Evolutionary conservation across 2,888 invertebrate genomes (phyloP).

Genomic region (Agrochola litura): DNA sequence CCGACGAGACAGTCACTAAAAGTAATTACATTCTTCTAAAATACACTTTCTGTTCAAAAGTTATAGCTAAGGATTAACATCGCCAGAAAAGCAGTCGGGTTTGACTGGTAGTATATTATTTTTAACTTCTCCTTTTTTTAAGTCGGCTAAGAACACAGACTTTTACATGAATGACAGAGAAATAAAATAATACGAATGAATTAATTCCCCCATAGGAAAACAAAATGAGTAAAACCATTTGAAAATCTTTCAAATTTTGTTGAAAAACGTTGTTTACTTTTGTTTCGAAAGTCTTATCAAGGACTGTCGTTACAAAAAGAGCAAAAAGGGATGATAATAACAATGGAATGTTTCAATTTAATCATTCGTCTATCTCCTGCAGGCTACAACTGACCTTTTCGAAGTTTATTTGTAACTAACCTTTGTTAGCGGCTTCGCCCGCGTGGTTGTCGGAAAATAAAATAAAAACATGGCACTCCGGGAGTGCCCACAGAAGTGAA

Average conservation of each 20-base stretch:
- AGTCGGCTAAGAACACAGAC: not conserved
- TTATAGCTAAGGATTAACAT: not conserved
- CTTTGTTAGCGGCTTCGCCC: no score
- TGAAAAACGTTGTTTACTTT: slow-evolving; percentile 20
- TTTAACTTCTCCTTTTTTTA: not conserved
- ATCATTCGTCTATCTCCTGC: slow-evolving; percentile 59
- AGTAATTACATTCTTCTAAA: no score
- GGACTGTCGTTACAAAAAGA: slow-evolving; percentile 27
- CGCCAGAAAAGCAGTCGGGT: not conserved
- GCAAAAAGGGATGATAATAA: slow-evolving; percentile 64
- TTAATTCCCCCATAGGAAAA: not conserved
- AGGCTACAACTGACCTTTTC: slow-evolving; percentile 4
- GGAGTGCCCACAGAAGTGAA: no score
- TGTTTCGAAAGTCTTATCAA: not conserved
- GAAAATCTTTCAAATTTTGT: not conserved
- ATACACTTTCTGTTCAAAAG: not conserved
- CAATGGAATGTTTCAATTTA: slow-evolving; percentile 70
- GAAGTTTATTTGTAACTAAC: slow-evolving; percentile 10
- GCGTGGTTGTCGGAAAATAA: no score
- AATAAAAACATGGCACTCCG: no score
- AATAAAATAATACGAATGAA: not conserved
- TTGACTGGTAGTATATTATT: not conserved
- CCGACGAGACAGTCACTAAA: no score
- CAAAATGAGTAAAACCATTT: not conserved
- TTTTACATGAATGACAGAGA: not conserved